These are phyloP conservation scores for Chaetura pelagica DNA, from an alignment of 2,113 vertebrate genomes.

Conservation along the genomic window DNA sequence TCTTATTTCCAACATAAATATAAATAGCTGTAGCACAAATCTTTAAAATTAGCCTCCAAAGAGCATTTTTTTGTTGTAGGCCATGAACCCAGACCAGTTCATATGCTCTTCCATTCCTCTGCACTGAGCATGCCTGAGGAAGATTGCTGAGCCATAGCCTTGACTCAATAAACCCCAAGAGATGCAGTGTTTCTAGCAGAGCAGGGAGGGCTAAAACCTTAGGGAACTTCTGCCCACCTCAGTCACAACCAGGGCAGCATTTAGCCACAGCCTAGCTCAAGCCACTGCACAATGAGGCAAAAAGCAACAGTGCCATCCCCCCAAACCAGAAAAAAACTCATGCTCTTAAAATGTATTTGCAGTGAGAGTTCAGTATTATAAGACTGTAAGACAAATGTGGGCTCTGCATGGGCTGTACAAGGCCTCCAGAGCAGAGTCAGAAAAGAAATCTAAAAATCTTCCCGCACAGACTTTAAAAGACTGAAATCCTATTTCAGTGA, in stretches of 20 bases:
- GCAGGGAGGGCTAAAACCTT: not conserved
- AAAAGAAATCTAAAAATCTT: not conserved
- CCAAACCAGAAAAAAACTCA: accelerated
- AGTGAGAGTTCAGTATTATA: not conserved
- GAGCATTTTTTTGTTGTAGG: not conserved
- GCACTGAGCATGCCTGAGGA: not conserved
- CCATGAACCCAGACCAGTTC: not conserved
- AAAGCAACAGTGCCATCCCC: not conserved
- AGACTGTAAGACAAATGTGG: not conserved
- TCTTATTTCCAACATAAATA: not conserved
- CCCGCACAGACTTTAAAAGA: not conserved
- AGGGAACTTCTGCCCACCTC: not conserved
- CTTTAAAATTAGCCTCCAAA: not conserved
- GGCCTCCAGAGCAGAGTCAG: not conserved
- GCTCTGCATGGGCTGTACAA: not conserved
- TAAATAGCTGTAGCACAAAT: not conserved
- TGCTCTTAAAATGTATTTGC: not conserved
- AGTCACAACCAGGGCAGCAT: not conserved
- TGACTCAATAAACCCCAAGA: not conserved
- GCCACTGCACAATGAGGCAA: not conserved
- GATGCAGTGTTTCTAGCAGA: not conserved
- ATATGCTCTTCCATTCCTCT: not conserved
- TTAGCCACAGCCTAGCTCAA: not conserved
- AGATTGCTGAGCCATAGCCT: not conserved
- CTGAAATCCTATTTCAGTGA: not conserved